Conservation (phyloP, 1,140 invertebrate species). For the Saxidomus purpurata region DNA sequence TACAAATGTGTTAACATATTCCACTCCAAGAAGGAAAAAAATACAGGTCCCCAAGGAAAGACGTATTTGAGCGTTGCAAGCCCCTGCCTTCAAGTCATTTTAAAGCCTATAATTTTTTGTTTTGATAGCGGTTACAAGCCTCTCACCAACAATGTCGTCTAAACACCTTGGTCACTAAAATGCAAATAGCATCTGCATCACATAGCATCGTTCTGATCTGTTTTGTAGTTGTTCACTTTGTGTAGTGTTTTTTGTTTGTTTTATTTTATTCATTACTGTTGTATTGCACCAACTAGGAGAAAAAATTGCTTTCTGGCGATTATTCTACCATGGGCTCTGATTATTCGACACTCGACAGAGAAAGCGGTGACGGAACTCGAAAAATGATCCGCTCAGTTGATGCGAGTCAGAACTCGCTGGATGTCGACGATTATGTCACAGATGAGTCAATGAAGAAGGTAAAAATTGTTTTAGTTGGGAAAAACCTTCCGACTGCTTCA, state of each 20-base stretch:
- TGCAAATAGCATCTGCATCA: neutral
- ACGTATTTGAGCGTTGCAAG: no score
- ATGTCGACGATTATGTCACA: conserved; percentile 78
- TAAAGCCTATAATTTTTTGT: no score
- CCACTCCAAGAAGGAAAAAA: no score
- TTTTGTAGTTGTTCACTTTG: neutral
- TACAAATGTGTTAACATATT: no score
- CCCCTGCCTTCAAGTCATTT: no score
- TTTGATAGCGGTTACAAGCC: no score
- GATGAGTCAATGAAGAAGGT: conserved; percentile 81
- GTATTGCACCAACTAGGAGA: conserved; percentile 51
- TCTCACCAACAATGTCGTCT: no score
- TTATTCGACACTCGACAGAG: conserved; percentile 69
- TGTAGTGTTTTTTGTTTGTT: neutral
- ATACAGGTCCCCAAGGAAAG: no score
- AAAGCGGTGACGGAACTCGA: conserved; percentile 42
- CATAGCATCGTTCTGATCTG: neutral
- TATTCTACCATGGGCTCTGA: conserved; percentile 74
- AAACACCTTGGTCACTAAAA: no score
- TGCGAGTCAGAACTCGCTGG: conserved; percentile 78
- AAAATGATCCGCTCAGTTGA: conserved; percentile 71
- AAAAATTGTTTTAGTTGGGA: no score
- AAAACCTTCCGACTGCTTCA: neutral
- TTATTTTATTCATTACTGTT: conserved; percentile 56
- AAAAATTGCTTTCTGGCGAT: conserved; percentile 77